phyloP scores from a whole-genome alignment of 2,888 invertebrate species.

The Pristionchus mayeri region DNA sequence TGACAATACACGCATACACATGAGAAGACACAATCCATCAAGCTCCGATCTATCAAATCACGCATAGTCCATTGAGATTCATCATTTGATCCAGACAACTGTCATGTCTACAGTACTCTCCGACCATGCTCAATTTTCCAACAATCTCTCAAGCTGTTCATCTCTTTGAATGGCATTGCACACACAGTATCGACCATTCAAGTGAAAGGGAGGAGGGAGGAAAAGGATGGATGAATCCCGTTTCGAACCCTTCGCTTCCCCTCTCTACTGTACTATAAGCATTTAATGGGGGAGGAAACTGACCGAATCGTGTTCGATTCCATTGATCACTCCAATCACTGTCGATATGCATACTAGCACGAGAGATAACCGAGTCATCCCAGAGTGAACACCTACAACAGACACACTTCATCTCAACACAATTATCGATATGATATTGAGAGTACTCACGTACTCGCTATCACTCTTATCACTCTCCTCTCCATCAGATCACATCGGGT shows the following conservation, averaged over 20 bases:
- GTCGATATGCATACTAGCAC: not conserved
- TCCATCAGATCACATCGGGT: not conserved
- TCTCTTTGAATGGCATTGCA: not conserved
- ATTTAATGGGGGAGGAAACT: constrained; percentile 21
- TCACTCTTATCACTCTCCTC: not conserved
- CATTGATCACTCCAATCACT: constrained; percentile 9
- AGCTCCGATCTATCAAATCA: not conserved
- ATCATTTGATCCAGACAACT: not conserved
- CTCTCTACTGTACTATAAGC: constrained; percentile 40
- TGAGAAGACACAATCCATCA: not conserved
- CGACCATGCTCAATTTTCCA: not conserved
- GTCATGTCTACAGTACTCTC: not conserved
- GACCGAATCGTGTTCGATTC: constrained; percentile 44
- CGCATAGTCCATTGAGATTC: too few species aligned
- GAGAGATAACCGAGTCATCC: constrained; percentile 29
- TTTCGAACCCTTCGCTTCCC: constrained; percentile 1
- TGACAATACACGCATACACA: not conserved
- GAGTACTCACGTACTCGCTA: not conserved
- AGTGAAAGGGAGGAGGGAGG: not conserved
- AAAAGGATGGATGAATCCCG: constrained; percentile 21
- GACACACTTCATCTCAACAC: too few species aligned
- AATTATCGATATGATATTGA: not conserved
- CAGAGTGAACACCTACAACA: not conserved
- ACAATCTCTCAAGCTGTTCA: not conserved
- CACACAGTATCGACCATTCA: not conserved